Evolutionary conservation across 2,113 vertebrate genomes (phyloP).

Genomic region (Mungos mungo): DNA sequence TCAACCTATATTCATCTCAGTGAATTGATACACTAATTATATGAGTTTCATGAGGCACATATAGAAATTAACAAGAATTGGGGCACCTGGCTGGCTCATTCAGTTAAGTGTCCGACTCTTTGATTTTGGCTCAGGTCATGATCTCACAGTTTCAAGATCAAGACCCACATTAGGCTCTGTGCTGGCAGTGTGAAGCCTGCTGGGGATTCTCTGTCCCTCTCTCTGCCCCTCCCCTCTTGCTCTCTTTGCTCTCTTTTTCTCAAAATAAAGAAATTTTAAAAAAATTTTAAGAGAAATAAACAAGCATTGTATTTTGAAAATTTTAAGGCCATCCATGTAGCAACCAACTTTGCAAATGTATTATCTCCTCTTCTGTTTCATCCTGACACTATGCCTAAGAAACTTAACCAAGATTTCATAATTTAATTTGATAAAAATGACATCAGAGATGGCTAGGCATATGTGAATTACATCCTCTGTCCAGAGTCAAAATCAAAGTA

Average conservation of each 20-base stretch:
- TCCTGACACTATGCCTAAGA: constrained; percentile 29
- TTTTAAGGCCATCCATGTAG: constrained; percentile 25
- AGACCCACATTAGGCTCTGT: too few relatives aligned
- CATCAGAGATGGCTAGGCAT: neutral
- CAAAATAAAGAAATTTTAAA: too few relatives aligned
- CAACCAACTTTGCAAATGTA: constrained; percentile 18
- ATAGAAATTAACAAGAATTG: constrained; percentile 21
- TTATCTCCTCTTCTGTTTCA: constrained; percentile 42
- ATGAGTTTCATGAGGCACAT: neutral
- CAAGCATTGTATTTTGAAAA: constrained; percentile 49
- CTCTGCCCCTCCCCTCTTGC: too few relatives aligned
- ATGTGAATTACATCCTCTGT: neutral
- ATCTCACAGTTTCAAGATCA: too few relatives aligned
- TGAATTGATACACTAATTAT: constrained; percentile 21
- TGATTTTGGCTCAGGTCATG: too few relatives aligned
- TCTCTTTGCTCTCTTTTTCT: too few relatives aligned
- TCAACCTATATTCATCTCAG: neutral
- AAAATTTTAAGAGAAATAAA: too few relatives aligned
- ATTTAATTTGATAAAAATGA: constrained; percentile 45
- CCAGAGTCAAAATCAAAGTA: constrained; percentile 18
- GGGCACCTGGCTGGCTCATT: too few relatives aligned
- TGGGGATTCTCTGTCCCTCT: too few relatives aligned
- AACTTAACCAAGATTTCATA: constrained; percentile 31
- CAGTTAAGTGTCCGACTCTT: too few relatives aligned
- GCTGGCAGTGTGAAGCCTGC: too few relatives aligned